Evolutionary conservation across 2,113 vertebrate genomes (phyloP).

Genomic region (Pitta sordida): DNA sequence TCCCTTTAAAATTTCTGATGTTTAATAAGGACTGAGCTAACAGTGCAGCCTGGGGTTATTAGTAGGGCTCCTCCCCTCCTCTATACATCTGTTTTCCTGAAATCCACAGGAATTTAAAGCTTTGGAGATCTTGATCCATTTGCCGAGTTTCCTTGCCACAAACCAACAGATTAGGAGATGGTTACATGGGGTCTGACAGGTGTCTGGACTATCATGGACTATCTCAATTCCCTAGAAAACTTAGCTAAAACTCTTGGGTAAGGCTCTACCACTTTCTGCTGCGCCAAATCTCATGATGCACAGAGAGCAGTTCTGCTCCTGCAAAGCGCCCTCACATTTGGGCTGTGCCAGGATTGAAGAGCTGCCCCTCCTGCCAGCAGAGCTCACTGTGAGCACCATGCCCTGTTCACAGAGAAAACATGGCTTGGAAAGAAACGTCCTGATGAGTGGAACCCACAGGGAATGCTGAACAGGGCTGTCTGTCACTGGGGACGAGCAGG

Average conservation of each 20-base stretch:
- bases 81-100: background rate
- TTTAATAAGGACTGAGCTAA: background rate
- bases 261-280: background rate
- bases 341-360: background rate
- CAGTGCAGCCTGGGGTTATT: background rate
- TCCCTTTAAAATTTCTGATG: background rate
- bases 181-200: rapidly evolving
- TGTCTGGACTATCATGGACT: background rate
- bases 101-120: background rate
- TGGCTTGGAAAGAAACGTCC: background rate
- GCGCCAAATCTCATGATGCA: background rate
- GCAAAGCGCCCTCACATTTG: rapidly evolving
- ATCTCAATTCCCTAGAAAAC: background rate
- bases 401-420: background rate
- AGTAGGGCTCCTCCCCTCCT: background rate
- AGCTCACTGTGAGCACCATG: background rate
- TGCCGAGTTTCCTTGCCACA: background rate
- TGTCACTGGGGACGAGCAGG: background rate
- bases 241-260: background rate
- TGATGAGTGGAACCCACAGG: background rate
- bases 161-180: background rate
- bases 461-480: background rate
- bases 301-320: background rate
- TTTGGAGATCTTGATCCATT: background rate
- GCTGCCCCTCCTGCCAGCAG: background rate